Conservation (phyloP, 2,113 vertebrate genomes). For the Hepsetus odoe region DNA sequence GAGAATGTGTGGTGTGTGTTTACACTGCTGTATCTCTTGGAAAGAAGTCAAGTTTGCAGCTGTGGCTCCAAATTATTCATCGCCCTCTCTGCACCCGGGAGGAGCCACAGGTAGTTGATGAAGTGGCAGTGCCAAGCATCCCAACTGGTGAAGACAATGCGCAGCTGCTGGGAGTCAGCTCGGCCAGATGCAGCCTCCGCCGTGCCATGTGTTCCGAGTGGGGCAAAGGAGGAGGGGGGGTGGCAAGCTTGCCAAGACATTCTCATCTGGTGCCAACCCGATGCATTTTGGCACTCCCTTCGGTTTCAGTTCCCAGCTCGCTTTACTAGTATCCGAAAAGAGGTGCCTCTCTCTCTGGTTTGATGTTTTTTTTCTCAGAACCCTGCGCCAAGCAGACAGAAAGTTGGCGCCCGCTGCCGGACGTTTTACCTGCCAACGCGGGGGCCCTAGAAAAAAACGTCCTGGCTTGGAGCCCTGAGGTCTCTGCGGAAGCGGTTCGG, state of each 20-base stretch:
- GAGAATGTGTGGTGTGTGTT: conserved; percentile 69
- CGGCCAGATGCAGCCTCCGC: conserved; percentile 82
- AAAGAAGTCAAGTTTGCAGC: conserved; percentile 83
- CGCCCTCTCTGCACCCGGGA: conserved; percentile 73
- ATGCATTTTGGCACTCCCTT: conserved; percentile 79
- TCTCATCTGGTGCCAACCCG: conserved; percentile 82
- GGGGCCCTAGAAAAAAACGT: conserved; percentile 60
- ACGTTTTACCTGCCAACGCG: conserved; percentile 60
- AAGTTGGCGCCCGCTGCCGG: conserved; percentile 75
- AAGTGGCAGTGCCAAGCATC: conserved; percentile 84
- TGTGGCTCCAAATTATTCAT: conserved; percentile 81
- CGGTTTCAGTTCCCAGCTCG: conserved; percentile 72
- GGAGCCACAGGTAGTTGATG: conserved; percentile 87
- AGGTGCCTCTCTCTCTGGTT: conserved; percentile 59
- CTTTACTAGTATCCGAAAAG: conserved; percentile 45
- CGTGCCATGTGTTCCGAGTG: conserved; percentile 83
- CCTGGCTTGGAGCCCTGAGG: conserved; percentile 51
- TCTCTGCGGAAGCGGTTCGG: neutral
- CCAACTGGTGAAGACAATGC: conserved; percentile 84
- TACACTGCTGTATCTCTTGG: conserved; percentile 73
- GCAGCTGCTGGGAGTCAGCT: conserved; percentile 82
- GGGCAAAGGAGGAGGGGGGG: conserved; percentile 76
- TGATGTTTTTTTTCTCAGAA: conserved; percentile 58
- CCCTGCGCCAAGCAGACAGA: conserved; percentile 63
- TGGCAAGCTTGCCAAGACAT: conserved; percentile 77